Evolutionary conservation across 2,888 invertebrate species (phyloP).

Genomic region (Erebia palarica): DNA sequence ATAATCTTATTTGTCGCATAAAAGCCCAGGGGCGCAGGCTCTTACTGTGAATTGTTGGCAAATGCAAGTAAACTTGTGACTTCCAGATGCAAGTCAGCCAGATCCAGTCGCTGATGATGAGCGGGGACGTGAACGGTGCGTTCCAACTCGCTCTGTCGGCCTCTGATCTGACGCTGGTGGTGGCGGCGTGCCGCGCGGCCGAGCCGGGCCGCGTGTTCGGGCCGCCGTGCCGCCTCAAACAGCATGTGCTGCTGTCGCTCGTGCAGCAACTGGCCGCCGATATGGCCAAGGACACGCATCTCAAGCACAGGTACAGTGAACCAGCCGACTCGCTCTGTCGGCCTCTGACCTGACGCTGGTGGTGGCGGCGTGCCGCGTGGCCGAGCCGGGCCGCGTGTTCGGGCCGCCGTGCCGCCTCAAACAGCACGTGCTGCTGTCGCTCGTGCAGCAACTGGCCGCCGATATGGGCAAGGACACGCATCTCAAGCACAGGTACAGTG

Average conservation of each 20-base stretch:
- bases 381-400: conserved; percentile 91
- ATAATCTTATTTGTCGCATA: too few relatives aligned
- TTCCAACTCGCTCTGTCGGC: conserved; percentile 95
- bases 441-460: conserved; percentile 96
- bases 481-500: conserved; percentile 71
- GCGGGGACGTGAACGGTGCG: conserved; percentile 92
- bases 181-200: conserved; percentile 92
- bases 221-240: conserved; percentile 87
- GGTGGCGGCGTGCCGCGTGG: conserved; percentile 92
- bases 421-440: conserved; percentile 94
- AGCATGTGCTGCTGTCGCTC: conserved; percentile 94
- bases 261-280: conserved; percentile 97
- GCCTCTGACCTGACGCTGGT: conserved; percentile 94
- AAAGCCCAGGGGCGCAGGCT: too few relatives aligned
- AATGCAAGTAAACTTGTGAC: neutral
- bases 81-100: conserved; percentile 84
- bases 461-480: conserved; percentile 91
- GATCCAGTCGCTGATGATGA: conserved; percentile 85
- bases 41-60: too few relatives aligned
- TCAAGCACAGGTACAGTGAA: conserved; percentile 74
- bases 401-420: conserved; percentile 87
- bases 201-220: conserved; percentile 91
- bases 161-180: conserved; percentile 92
- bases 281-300: conserved; percentile 87
- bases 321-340: conserved; percentile 92